Evolutionary conservation across 2,113 vertebrate genomes (phyloP).

Genomic region (Notarius lentiginosus): DNA sequence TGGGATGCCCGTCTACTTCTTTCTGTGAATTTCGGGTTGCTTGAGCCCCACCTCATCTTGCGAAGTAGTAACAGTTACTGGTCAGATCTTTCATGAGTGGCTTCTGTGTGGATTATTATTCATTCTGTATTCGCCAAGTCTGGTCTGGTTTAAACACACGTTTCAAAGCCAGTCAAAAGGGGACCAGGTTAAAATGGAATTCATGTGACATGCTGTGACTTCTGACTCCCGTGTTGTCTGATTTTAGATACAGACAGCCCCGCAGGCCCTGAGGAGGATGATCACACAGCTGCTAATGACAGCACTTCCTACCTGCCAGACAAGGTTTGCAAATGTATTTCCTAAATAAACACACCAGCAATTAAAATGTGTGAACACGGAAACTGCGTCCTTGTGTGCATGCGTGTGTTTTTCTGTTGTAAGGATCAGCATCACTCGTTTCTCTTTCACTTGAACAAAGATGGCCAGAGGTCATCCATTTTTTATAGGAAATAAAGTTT

Average conservation of each 20-base stretch:
- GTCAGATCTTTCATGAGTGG: background rate
- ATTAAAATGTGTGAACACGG: background rate
- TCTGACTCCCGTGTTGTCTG: slow-evolving; percentile 22
- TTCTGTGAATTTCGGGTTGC: background rate
- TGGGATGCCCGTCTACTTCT: background rate
- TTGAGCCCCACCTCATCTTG: background rate
- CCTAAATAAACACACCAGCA: background rate
- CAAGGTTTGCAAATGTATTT: slow-evolving; percentile 61
- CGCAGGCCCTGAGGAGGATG: slow-evolving; percentile 67
- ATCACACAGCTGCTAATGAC: slow-evolving; percentile 67
- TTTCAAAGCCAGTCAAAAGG: background rate
- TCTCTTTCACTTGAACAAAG: background rate
- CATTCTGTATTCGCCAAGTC: background rate
- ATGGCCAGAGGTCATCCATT: background rate
- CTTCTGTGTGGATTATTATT: background rate
- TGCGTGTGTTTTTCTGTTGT: background rate
- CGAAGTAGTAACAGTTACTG: background rate
- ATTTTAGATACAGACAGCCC: slow-evolving; percentile 66
- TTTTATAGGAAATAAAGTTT: background rate
- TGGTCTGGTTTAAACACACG: background rate
- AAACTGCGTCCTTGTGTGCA: background rate
- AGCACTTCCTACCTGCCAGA: slow-evolving; percentile 59
- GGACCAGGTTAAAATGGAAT: background rate
- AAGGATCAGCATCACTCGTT: background rate
- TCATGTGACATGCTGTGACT: slow-evolving; percentile 1